Conservation (phyloP, 2,797 vertebrate species). For the Sardinella longiceps region DNA sequence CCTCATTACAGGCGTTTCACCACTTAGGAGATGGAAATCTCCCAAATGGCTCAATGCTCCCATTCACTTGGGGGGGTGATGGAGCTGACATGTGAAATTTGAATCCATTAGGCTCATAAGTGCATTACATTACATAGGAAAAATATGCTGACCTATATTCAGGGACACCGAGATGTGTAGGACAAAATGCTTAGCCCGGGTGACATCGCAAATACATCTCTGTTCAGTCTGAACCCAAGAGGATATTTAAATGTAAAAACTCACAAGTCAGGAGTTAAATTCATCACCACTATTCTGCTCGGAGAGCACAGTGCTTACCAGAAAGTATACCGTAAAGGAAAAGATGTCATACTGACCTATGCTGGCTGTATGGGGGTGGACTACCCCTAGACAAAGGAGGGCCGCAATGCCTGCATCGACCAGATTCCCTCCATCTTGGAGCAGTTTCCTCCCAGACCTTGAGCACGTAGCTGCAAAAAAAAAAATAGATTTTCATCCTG, state of each 20-base stretch:
- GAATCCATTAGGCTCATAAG: slow-evolving; percentile 17
- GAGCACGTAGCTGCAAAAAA: slow-evolving; percentile 65
- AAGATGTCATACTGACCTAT: slow-evolving; percentile 64
- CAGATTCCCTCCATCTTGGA: slow-evolving; percentile 66
- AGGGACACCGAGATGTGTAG: slow-evolving; percentile 7
- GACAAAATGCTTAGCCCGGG: not conserved
- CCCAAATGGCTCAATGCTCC: slow-evolving; percentile 24
- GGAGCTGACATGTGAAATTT: slow-evolving; percentile 12
- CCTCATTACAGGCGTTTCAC: slow-evolving; percentile 14
- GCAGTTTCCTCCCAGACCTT: slow-evolving; percentile 61
- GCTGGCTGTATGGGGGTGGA: slow-evolving; percentile 72
- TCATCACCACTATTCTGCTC: not conserved
- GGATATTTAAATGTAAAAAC: not conserved
- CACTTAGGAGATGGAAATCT: slow-evolving; percentile 30
- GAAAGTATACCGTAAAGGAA: not conserved
- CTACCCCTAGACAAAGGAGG: slow-evolving; percentile 71
- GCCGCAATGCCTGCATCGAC: slow-evolving; percentile 73
- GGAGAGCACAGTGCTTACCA: not conserved
- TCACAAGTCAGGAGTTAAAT: not conserved
- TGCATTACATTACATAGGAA: slow-evolving; percentile 14
- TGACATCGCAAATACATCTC: slow-evolving; percentile 22
- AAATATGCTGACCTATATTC: slow-evolving; percentile 23
- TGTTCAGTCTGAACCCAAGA: not conserved
- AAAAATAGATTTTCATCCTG: not conserved
- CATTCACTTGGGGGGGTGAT: not conserved